phyloP scores from a whole-genome alignment of 2,888 invertebrate genomes.

The Siphlonurus alternatus region DNA sequence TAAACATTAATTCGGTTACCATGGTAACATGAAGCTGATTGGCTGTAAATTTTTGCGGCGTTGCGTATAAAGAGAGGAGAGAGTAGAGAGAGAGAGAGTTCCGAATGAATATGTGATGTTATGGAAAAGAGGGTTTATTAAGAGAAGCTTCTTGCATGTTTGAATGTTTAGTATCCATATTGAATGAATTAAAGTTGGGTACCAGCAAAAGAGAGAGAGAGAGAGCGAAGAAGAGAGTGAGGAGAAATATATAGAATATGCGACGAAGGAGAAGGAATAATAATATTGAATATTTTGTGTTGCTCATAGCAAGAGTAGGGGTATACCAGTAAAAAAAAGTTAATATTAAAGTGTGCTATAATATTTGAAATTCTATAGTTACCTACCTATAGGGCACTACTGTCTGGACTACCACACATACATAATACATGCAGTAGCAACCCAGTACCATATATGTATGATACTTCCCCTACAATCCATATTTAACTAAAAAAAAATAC shows the following conservation, averaged over 20 bases:
- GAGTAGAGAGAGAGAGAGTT: not conserved
- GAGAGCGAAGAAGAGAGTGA: not conserved
- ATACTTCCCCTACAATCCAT: not conserved
- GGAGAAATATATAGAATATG: not conserved
- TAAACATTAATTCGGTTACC: not conserved
- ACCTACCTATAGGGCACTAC: not conserved
- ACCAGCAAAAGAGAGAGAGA: constrained; percentile 1
- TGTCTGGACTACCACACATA: not conserved
- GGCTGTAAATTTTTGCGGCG: not conserved
- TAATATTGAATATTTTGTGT: not conserved
- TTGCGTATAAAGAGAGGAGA: not conserved
- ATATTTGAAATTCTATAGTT: not conserved
- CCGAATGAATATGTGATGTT: not conserved
- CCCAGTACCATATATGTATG: not conserved
- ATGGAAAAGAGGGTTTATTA: not conserved
- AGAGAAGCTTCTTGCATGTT: not conserved
- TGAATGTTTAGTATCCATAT: not conserved
- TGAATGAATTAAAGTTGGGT: not conserved
- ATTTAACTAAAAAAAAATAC: not conserved
- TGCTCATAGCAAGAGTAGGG: not conserved
- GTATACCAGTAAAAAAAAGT: not conserved
- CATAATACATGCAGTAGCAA: not conserved
- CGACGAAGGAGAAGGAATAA: not conserved
- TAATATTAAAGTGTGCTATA: not conserved
- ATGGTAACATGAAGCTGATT: constrained; percentile 1